Conservation (phyloP, 2,888 invertebrate genomes). For the Clusia tigrina region DNA sequence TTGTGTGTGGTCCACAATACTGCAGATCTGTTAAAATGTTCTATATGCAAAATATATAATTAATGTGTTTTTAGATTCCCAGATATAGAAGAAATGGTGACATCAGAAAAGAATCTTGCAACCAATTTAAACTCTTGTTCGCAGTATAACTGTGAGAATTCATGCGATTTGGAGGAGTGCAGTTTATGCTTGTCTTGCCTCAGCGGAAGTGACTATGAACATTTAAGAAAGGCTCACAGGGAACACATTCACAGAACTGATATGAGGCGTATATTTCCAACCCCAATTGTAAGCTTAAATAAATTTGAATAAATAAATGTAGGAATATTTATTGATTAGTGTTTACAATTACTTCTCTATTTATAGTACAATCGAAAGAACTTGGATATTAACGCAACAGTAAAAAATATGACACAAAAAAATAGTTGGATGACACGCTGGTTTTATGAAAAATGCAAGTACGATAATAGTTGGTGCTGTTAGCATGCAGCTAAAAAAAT, state of each 20-base stretch:
- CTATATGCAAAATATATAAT: neutral
- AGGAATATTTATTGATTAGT: neutral
- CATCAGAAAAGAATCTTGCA: constrained; percentile 81
- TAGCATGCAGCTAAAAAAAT: no score
- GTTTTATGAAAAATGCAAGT: constrained; percentile 89
- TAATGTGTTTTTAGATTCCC: constrained; percentile 64
- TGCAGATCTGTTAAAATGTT: no score
- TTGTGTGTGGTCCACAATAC: no score
- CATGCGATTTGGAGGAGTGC: constrained; percentile 76
- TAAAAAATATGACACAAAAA: constrained; percentile 69
- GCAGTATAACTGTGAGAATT: constrained; percentile 66
- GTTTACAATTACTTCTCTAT: constrained; percentile 7
- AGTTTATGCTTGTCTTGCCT: constrained; percentile 82
- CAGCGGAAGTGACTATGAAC: constrained; percentile 67
- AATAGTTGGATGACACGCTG: constrained; percentile 83
- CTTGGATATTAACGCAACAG: constrained; percentile 59
- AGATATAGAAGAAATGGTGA: constrained; percentile 71
- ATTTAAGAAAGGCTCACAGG: constrained; percentile 74
- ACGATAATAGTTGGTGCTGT: constrained; percentile 80
- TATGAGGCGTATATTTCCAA: constrained; percentile 84
- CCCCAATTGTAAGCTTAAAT: constrained; percentile 66
- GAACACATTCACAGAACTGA: constrained; percentile 84
- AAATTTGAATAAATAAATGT: neutral
- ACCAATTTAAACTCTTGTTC: constrained; percentile 77
- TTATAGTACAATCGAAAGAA: constrained; percentile 43